A percentile compares a stretch with the other conserved stretches of the same genome.
Evolutionary conservation across 2,888 invertebrate genomes (phyloP).

Genomic region (Drosophila mimetica): DNA sequence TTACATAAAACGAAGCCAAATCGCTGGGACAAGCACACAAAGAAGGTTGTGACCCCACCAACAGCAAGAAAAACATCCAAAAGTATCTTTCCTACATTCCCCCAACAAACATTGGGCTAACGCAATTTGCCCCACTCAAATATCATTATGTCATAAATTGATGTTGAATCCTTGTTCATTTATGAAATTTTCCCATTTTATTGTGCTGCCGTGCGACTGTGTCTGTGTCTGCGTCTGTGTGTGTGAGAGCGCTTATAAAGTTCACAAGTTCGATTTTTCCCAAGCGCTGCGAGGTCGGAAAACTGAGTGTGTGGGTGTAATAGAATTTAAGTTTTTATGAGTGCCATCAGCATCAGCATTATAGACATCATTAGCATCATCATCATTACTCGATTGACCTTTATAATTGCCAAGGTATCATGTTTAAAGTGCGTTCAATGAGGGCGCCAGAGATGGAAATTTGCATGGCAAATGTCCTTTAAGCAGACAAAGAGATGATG

Average conservation of each 20-base stretch:
- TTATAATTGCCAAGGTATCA: slow-evolving; percentile 50
- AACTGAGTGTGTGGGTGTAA: slow-evolving; percentile 8
- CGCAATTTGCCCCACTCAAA: slow-evolving; percentile 68
- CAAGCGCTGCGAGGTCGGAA: not conserved
- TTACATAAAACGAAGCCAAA: slow-evolving; percentile 75
- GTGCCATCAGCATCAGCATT: slow-evolving; percentile 28
- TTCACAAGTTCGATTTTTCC: slow-evolving; percentile 44
- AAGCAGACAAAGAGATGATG: slow-evolving; percentile 52
- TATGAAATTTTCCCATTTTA: slow-evolving; percentile 69
- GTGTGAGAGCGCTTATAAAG: slow-evolving; percentile 11
- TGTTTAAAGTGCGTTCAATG: slow-evolving; percentile 37
- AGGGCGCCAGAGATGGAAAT: slow-evolving; percentile 28
- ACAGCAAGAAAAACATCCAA: slow-evolving; percentile 6
- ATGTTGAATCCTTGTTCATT: slow-evolving; percentile 78
- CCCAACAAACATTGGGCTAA: slow-evolving; percentile 28
- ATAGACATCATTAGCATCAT: slow-evolving; percentile 18
- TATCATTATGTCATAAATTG: slow-evolving; percentile 79
- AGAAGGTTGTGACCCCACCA: slow-evolving; percentile 44
- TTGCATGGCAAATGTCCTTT: slow-evolving; percentile 60
- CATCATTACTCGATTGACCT: slow-evolving; percentile 41
- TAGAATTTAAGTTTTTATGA: slow-evolving; percentile 49
- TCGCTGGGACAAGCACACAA: slow-evolving; percentile 52
- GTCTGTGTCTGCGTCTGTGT: slow-evolving; percentile 4
- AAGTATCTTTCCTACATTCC: slow-evolving; percentile 1
- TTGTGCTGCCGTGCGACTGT: slow-evolving; percentile 1